Conservation (phyloP, 2,888 invertebrate species). For the Himalopsyche tibetana region DNA sequence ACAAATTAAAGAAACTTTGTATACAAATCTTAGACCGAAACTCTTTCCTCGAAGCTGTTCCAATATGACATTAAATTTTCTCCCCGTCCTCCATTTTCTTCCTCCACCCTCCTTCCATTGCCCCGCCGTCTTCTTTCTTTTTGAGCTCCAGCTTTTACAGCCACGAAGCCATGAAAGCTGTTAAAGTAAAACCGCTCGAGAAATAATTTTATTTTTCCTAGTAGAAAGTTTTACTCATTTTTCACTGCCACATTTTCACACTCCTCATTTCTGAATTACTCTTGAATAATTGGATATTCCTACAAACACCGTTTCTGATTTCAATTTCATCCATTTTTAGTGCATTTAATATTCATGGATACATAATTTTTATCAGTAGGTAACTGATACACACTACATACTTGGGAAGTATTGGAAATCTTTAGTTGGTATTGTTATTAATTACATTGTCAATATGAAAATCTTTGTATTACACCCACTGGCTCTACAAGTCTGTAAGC, state of each 20-base stretch:
- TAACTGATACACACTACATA: too few relatives aligned
- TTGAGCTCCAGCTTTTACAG: slow-evolving; percentile 47
- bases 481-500: too few relatives aligned
- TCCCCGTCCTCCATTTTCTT: not conserved
- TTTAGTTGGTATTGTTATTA: too few relatives aligned
- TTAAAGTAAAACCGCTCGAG: slow-evolving; percentile 38
- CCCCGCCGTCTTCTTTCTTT: slow-evolving; percentile 48
- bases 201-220: slow-evolving; percentile 42
- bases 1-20: too few relatives aligned
- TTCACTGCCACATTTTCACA: slow-evolving; percentile 40
- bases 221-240: slow-evolving; percentile 25
- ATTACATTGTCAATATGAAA: too few relatives aligned
- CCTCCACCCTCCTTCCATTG: slow-evolving; percentile 32
- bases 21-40: slow-evolving; percentile 39
- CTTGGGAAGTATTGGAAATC: too few relatives aligned
- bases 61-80: slow-evolving; percentile 60
- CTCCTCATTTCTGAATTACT: slow-evolving; percentile 26
- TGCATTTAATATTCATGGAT: too few relatives aligned
- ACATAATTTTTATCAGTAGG: too few relatives aligned
- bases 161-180: slow-evolving; percentile 45
- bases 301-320: not conserved
- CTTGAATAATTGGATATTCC: slow-evolving; percentile 12
- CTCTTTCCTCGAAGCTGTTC: slow-evolving; percentile 56
- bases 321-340: not conserved
- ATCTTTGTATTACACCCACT: too few relatives aligned